Evolutionary conservation across 2,888 invertebrate species (phyloP), one percentile per base, ranked within the genome.

Genomic region (Hydrotaea cyrtoneurina): DNA sequence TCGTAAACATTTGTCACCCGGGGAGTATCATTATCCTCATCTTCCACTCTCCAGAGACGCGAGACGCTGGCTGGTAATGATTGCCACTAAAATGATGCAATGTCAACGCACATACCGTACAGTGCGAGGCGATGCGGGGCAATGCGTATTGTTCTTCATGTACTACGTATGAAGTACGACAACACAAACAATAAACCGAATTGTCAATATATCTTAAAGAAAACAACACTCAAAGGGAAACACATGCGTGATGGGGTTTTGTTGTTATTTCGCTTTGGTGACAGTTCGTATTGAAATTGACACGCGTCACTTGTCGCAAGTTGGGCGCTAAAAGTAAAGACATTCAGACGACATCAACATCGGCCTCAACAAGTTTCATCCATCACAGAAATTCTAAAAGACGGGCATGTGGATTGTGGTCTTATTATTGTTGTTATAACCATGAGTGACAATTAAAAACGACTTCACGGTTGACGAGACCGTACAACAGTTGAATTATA

Each of bases 261-360:
- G n/a, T 39, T 11, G 15, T 55, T 31, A 21, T 80, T 21, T 64
- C 43, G 3, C 36, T 78, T 72, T 79, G 85, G 53, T 76, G 82
- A 85, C 82, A 85, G 82, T 73, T 79, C 79, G 79, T 79, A 79
- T 84, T 76, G 84, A 81, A 81, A 85, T 82, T 85, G 85, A 85
- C 85, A 85, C 85, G 79, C 79, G 82, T 82, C 85, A 85, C 85
- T 85, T 85, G 85, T 82, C 85, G 79, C 69, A 82, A 59, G 79
- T 79, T 81, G 73, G 76, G 85, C 79, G 85, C 79, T 82, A 74
- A 80, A 76, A 43, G 66, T 19, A 69, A 23, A 46, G 23, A 15
- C 50, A n/a, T 2, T 2, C 8, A 50, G 15, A 80, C 77, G 11
- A 7, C 50, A 53, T 8, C 15, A 50, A 10, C 21, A 23, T 15